Evolutionary conservation across 2,797 vertebrate genomes (phyloP).

Genomic region (Limosa lapponica): DNA sequence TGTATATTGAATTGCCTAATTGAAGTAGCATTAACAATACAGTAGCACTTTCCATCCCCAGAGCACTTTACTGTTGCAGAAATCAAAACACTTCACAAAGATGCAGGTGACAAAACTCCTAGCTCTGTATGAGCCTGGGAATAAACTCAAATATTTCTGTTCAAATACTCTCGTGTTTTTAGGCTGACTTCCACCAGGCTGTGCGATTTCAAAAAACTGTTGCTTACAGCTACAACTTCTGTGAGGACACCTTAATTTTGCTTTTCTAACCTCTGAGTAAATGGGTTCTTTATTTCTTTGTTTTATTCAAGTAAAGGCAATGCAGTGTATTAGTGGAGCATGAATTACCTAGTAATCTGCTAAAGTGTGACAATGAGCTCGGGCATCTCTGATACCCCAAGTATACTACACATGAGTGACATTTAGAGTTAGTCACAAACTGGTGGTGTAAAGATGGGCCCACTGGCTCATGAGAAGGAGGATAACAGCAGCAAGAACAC

Average conservation of each 20-base stretch:
- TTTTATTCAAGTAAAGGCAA: neutral
- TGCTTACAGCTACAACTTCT: neutral
- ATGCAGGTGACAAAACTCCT: neutral
- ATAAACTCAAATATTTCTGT: constrained; percentile 6
- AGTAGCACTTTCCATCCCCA: neutral
- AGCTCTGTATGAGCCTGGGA: neutral
- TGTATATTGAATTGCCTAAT: neutral
- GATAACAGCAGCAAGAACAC: neutral
- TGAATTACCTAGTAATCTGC: neutral
- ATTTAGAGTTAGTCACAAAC: neutral
- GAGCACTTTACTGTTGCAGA: neutral
- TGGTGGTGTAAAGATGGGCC: neutral
- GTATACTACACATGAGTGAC: neutral
- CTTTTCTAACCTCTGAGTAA: neutral
- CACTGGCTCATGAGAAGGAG: neutral
- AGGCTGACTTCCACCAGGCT: neutral
- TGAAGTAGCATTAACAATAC: neutral
- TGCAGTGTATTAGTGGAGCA: neutral
- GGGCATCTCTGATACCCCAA: neutral
- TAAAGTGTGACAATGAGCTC: neutral
- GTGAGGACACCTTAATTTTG: neutral
- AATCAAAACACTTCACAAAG: neutral
- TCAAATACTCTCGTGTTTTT: neutral
- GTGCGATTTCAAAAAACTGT: neutral
- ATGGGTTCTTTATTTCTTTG: neutral